Conservation (phyloP, 2,113 vertebrate species). For the Talpa occidentalis region DNA sequence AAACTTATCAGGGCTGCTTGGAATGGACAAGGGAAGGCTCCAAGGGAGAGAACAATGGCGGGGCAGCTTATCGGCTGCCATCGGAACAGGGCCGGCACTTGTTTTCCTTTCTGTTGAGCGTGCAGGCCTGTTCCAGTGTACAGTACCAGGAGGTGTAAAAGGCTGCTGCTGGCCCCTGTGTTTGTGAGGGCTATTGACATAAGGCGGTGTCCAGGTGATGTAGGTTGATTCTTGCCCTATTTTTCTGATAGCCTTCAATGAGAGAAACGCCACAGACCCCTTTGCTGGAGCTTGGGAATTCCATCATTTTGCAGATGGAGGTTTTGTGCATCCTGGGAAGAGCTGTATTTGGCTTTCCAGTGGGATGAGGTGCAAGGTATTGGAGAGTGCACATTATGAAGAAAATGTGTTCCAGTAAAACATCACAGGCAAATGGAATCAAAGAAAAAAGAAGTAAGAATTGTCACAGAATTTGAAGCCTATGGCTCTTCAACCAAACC, state of each 20-base stretch:
- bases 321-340: neutral
- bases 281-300: slow-evolving; percentile 55
- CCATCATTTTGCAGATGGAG: neutral
- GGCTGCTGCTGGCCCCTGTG: slow-evolving; percentile 82
- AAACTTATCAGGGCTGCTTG: slow-evolving; percentile 83
- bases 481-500: neutral
- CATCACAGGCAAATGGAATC: neutral
- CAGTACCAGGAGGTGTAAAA: slow-evolving; percentile 92
- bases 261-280: slow-evolving; percentile 74
- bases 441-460: neutral
- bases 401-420: neutral
- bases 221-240: slow-evolving; percentile 81
- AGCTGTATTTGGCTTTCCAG: neutral
- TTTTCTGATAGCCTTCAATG: slow-evolving; percentile 84
- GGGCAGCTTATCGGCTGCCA: slow-evolving; percentile 84
- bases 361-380: neutral
- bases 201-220: slow-evolving; percentile 89
- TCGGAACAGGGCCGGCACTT: slow-evolving; percentile 82
- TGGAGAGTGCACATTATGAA: neutral
- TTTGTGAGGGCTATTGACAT: slow-evolving; percentile 94
- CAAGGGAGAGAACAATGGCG: slow-evolving; percentile 83
- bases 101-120: slow-evolving; percentile 83
- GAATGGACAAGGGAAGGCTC: slow-evolving; percentile 73
- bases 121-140: slow-evolving; percentile 84
- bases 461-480: neutral